Evolutionary conservation across 2,888 invertebrate species (phyloP), one percentile per base, ranked within the genome.

Genomic region (Cyaniris semiargus): DNA sequence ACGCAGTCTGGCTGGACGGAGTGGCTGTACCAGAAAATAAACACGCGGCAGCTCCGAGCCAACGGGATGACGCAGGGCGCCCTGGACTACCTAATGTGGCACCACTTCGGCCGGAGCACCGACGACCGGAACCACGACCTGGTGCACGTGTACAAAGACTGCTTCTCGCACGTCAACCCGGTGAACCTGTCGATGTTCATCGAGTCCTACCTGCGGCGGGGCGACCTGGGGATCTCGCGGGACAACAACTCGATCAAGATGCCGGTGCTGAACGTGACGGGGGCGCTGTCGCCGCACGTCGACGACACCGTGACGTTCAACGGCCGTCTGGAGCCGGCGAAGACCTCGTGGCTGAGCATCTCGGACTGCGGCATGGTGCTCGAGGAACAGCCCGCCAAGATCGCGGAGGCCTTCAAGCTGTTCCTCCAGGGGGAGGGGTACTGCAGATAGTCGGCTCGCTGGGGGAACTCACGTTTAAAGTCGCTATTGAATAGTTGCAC

Each of bases 361-460:
- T 98, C 98, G 48, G 99, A 99, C 90, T 98, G 99, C 89, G 99
- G 99, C 80, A 98, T 99, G 97, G 98, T 99, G 8, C 93, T 99
- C 85, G 99, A 99, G 94, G 99, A 99, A 90, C 98, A 98, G 90
- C 99, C 99, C 70, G 97, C 96, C 83, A 99, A 99, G 95, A 97
- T 99, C 84, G 97, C 98, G 86, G 99, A 99, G 94, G 99, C 99
- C 78, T 97, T 99, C 93, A 95, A 98, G 88, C 96, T 99, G 84
- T 99, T 99, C 95, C 95, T 99, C 82, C 99, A 99, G 94, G 99
- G 99, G 83, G 98, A 98, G 94, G 99, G 99, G 89, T 98, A 98
- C 95, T 98, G 98, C 98, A 97, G 93, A 88, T 93, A 93, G 91
- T 91, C 87, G 84, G 78, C 82, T 83, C 85, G 83, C 82, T 79